phyloP scores from a whole-genome alignment of 2,113 vertebrate species.

The Ornithorhynchus anatinus region DNA sequence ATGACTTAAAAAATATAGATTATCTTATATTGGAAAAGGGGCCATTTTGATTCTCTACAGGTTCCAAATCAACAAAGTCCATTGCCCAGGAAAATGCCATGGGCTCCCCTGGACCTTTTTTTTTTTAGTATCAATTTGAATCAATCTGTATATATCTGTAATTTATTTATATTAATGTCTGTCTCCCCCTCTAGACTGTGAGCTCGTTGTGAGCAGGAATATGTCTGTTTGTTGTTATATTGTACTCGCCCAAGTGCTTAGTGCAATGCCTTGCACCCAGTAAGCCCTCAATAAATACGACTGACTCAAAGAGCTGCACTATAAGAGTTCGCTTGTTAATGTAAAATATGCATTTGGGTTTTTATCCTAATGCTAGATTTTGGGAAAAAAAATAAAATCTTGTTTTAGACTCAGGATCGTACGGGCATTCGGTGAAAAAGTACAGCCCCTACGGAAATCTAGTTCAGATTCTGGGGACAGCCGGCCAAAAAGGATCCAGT shows the following conservation, averaged over 20 bases:
- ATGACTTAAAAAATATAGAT: too few species aligned
- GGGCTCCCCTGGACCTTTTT: neutral
- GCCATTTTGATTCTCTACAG: neutral
- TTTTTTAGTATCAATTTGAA: neutral
- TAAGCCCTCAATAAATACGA: too few species aligned
- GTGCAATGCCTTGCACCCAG: too few species aligned
- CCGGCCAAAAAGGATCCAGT: conserved; percentile 82
- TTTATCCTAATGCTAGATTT: neutral
- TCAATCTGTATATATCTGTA: neutral
- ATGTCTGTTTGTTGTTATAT: too few species aligned
- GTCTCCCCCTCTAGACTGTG: too few species aligned
- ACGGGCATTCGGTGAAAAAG: conserved; percentile 91
- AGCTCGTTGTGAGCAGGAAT: too few species aligned
- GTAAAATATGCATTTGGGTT: neutral
- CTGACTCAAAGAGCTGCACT: too few species aligned
- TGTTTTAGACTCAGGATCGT: conserved; percentile 70
- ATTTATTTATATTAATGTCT: too few species aligned
- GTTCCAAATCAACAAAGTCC: neutral
- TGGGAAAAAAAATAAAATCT: neutral
- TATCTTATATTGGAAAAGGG: neutral
- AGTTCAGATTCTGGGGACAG: conserved; percentile 82
- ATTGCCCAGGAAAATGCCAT: neutral
- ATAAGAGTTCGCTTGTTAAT: too few species aligned
- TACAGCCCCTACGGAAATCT: conserved; percentile 88
- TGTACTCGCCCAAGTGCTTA: too few species aligned